Base-by-base conservation (phyloP, 2,888 invertebrate species). In the Drosophila nr. perissopoda region DNA sequence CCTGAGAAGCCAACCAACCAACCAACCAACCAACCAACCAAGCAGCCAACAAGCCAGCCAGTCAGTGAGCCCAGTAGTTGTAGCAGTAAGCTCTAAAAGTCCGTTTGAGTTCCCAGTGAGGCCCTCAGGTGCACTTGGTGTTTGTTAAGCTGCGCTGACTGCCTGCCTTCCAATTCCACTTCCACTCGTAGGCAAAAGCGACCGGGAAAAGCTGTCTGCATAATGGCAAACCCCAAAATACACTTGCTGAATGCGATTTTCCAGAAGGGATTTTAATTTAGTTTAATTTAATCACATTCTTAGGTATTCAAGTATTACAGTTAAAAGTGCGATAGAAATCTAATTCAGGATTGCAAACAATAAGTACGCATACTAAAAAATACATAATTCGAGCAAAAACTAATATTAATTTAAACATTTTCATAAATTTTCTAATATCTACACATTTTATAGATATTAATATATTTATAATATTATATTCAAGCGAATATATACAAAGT, bases 91-190 rank as follows among this genome's bases (percentile, higher is more conserved):
- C 77, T 72, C 70, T 59, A 73, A 11, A 71, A 67, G 74, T 77
- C 58, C 75, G 68, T 62, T 72, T 42, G 57, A n/a, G 40, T 59
- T 69, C 75, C 83, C 75, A 71, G 58, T 67, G 68, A 63, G 67
- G 65, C 89, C 87, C 88, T 89, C 84, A 89, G 88, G 87, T 81
- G 89, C 77, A 82, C 79, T 84, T 80, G 68, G 72, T 81, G 73
- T 70, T 70, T 84, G 69, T 51, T 77, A 65, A 74, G 54, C 70
- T 62, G 49, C 33, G 52, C 69, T 51, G 62, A 58, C 74, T 61
- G 72, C 57, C 74, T 69, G 66, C 65, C 74, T 64, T 65, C 71
- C 60, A 74, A 67, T 70, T 52, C 21, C 46, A 46, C 51, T 51
- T n/a, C n/a, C 27, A 51, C 29, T 51, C 63, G 76, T 58, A 65